Evolutionary conservation across 2,888 invertebrate species (phyloP).

Genomic region (Blastobasis lacticolella): DNA sequence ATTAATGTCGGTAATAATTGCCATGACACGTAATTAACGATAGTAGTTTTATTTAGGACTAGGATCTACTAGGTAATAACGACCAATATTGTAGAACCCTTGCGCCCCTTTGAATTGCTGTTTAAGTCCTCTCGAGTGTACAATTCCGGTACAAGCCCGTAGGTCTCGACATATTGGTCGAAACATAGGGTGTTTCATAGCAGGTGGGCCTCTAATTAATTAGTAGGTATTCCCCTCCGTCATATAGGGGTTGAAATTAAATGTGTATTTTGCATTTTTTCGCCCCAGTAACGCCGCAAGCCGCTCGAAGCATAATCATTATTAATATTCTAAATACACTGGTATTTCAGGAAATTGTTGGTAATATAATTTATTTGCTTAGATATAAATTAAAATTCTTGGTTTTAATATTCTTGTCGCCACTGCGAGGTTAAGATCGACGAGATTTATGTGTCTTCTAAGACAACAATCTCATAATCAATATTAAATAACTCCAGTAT

Average conservation of each 20-base stretch:
- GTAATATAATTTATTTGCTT: no score
- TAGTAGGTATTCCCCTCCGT: conserved; percentile 41
- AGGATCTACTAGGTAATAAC: not conserved
- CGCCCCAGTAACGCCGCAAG: conserved; percentile 27
- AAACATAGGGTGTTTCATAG: conserved; percentile 39
- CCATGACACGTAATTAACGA: conserved; percentile 27
- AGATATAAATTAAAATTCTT: no score
- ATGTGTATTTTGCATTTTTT: conserved; percentile 67
- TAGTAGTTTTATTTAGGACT: conserved; percentile 25
- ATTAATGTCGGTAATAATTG: conserved; percentile 13
- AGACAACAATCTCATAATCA: no score
- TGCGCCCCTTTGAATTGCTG: no score
- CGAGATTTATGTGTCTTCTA: no score
- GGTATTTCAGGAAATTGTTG: no score
- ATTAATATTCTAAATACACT: conserved; percentile 8
- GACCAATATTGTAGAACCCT: no score
- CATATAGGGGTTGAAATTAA: conserved; percentile 55
- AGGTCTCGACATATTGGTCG: conserved; percentile 19
- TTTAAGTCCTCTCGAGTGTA: no score
- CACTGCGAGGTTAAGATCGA: no score
- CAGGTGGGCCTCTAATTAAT: conserved; percentile 67
- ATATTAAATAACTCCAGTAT: no score
- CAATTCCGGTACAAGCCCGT: not conserved
- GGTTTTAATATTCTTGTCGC: no score
- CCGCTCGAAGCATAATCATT: conserved; percentile 27